Evolutionary conservation across 2,888 invertebrate genomes (phyloP).

Genomic region (Silvanus unidentatus): DNA sequence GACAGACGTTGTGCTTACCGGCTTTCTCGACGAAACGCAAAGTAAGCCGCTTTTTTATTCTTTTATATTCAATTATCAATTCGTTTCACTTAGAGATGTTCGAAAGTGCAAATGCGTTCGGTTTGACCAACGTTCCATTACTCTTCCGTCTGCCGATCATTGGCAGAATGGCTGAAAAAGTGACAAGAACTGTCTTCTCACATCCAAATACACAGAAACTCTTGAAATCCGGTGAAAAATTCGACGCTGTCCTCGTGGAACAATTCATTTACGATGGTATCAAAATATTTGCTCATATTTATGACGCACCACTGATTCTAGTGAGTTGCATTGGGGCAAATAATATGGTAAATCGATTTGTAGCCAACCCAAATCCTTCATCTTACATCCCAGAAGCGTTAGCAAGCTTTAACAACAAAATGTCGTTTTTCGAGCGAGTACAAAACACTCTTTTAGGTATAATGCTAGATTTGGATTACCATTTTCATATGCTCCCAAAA

Average conservation of each 20-base stretch:
- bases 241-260: constrained; percentile 46
- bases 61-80: too few species aligned
- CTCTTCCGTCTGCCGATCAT: too few species aligned
- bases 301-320: constrained; percentile 38
- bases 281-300: constrained; percentile 39
- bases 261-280: constrained; percentile 49
- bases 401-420: constrained; percentile 42
- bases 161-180: too few species aligned
- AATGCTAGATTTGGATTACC: neutral
- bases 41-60: too few species aligned
- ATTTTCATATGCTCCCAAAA: constrained; percentile 9
- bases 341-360: constrained; percentile 45
- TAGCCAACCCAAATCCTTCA: constrained; percentile 48
- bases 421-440: constrained; percentile 52
- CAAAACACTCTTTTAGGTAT: constrained; percentile 45
- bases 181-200: constrained; percentile 15
- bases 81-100: too few species aligned
- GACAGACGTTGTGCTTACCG: constrained; percentile 12
- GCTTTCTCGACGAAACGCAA: constrained; percentile 2
- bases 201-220: constrained; percentile 31
- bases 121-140: too few species aligned
- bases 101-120: too few species aligned
- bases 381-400: constrained; percentile 49
- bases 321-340: constrained; percentile 47
- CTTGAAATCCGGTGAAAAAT: constrained; percentile 34